These are phyloP conservation scores for Tetranychus piercei DNA, from an alignment of 2,888 invertebrate genomes.

Conservation along the genomic window DNA sequence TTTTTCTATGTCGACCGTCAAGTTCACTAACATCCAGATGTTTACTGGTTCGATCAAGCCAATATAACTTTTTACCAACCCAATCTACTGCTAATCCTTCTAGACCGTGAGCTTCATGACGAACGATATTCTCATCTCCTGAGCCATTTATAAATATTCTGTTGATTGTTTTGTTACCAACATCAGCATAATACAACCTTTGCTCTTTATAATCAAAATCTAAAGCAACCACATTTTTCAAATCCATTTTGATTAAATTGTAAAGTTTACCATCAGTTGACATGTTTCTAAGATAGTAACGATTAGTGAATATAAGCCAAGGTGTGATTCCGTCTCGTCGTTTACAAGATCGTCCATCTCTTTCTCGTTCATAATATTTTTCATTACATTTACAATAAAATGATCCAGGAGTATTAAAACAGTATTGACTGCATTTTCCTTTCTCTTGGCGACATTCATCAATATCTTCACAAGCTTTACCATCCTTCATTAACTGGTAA, in stretches of 20 bases:
- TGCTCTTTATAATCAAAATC: slow-evolving; percentile 72
- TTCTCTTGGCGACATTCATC: slow-evolving; percentile 62
- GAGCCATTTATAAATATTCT: slow-evolving; percentile 40
- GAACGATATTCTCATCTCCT: slow-evolving; percentile 59
- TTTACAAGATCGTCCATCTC: slow-evolving; percentile 73
- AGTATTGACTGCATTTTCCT: slow-evolving; percentile 61
- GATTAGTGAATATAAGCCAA: slow-evolving; percentile 85
- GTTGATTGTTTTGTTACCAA: slow-evolving; percentile 81
- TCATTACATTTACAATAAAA: slow-evolving; percentile 92
- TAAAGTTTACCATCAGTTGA: slow-evolving; percentile 68
- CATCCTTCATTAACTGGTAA: slow-evolving; percentile 67
- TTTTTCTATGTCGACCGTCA: slow-evolving; percentile 73
- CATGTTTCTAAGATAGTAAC: slow-evolving; percentile 91
- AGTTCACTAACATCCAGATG: slow-evolving; percentile 86
- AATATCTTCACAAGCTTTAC: slow-evolving; percentile 75
- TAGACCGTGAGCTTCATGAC: slow-evolving; percentile 84
- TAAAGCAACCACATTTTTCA: slow-evolving; percentile 87
- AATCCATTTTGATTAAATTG: slow-evolving; percentile 72
- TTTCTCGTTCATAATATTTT: slow-evolving; percentile 61
- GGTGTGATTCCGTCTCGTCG: slow-evolving; percentile 43
- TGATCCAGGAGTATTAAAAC: slow-evolving; percentile 83
- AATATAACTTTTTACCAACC: slow-evolving; percentile 62
- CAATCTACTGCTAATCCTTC: slow-evolving; percentile 69
- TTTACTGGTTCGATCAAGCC: slow-evolving; percentile 85
- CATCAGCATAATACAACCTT: slow-evolving; percentile 85